Evolutionary conservation across 1,140 invertebrate genomes (phyloP).

Genomic region (Tetragnatha versicolor): DNA sequence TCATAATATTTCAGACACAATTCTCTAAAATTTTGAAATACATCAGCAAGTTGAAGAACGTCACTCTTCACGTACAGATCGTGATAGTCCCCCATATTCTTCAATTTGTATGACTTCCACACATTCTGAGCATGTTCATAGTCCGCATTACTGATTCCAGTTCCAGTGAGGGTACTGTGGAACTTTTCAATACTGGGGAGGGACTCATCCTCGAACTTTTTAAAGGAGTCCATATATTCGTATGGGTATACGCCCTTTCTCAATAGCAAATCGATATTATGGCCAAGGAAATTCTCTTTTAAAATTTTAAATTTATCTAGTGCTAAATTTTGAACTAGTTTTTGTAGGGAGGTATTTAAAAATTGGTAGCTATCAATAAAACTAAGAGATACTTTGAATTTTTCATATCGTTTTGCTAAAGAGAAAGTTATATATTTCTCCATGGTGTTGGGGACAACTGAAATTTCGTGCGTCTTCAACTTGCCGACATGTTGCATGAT

Average conservation of each 20-base stretch:
- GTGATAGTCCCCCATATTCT: no score
- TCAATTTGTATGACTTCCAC: slow-evolving; percentile 57
- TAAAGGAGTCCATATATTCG: background rate
- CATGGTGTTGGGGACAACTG: background rate
- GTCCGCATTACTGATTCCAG: background rate
- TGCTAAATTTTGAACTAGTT: background rate
- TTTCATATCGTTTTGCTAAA: background rate
- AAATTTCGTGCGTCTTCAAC: background rate
- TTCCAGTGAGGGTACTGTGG: background rate
- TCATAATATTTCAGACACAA: slow-evolving; percentile 9
- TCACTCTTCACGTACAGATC: no score
- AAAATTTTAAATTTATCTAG: background rate
- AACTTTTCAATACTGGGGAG: background rate
- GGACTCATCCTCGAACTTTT: background rate
- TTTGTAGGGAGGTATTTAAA: background rate
- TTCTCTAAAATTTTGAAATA: slow-evolving; percentile 59
- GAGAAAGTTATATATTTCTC: slow-evolving; percentile 7
- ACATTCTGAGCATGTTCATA: slow-evolving; percentile 47
- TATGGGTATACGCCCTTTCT: background rate
- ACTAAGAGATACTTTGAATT: background rate
- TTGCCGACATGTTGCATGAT: background rate
- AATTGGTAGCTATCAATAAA: background rate
- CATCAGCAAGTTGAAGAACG: slow-evolving; percentile 56
- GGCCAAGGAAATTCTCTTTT: background rate
- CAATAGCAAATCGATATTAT: background rate